Evolutionary conservation across 1,140 invertebrate species (phyloP).

Genomic region (Ditylenchus dipsaci): DNA sequence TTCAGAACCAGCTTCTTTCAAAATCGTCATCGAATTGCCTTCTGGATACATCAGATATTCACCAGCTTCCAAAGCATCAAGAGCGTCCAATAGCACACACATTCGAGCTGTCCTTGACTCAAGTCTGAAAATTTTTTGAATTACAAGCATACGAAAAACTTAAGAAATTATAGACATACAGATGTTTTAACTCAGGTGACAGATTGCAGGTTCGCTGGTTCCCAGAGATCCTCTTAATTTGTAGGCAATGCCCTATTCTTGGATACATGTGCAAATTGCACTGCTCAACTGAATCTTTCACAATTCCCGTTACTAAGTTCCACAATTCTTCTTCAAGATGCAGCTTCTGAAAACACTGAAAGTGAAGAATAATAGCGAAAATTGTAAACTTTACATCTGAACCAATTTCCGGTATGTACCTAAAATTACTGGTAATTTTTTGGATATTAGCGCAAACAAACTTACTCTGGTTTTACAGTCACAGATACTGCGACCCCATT

Average conservation of each 20-base stretch:
- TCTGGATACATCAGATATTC: conserved; percentile 5
- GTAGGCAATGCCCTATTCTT: conserved; percentile 1
- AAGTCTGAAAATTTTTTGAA: conserved; percentile 6
- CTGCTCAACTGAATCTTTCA: conserved; percentile 3
- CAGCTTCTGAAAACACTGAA: too few species aligned
- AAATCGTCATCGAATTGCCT: conserved; percentile 3
- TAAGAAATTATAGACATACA: too few species aligned
- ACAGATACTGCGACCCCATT: background rate
- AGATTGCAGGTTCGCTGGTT: background rate
- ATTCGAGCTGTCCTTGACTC: background rate
- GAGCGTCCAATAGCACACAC: background rate
- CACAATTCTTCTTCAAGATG: conserved; percentile 6
- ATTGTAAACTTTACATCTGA: conserved; percentile 4
- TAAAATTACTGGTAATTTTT: too few species aligned
- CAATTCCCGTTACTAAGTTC: background rate
- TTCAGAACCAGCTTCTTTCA: background rate
- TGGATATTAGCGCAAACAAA: too few species aligned
- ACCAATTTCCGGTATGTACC: conserved; percentile 5
- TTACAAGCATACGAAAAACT: too few species aligned
- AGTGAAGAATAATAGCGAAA: too few species aligned
- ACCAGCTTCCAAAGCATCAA: background rate
- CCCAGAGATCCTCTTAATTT: background rate
- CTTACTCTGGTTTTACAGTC: background rate
- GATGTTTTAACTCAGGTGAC: too few species aligned
- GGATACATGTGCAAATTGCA: conserved; percentile 3